Conservation (phyloP, 92 coral and sea anemone genomes). For the Zoanthus sansibaricus region DNA sequence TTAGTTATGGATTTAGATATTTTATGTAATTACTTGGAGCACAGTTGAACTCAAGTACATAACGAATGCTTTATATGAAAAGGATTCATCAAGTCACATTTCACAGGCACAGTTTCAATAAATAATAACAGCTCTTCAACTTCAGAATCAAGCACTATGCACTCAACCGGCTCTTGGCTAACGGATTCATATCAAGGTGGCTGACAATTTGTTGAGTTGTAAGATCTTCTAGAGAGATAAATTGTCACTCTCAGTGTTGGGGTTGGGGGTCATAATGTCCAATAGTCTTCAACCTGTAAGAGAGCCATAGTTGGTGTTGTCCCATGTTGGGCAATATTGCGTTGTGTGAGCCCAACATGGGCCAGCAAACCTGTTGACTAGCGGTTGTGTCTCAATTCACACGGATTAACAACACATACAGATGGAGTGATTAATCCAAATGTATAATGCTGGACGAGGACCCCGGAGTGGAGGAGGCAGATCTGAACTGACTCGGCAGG, state of each 20-base stretch:
- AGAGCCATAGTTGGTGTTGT: constrained; percentile 24
- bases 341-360: constrained; percentile 40
- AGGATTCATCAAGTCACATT: no score
- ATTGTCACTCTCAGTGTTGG: background rate
- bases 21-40: no score
- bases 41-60: no score
- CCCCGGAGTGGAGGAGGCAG: constrained; percentile 41
- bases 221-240: background rate
- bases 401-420: constrained; percentile 9
- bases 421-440: constrained; percentile 23
- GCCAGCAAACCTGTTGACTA: constrained; percentile 8
- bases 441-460: constrained; percentile 42
- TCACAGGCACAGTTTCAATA: no score
- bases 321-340: constrained; percentile 9
- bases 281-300: constrained; percentile 45
- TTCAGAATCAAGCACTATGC: no score
- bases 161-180: no score
- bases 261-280: constrained; percentile 4
- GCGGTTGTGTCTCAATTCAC: constrained; percentile 2
- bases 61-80: no score
- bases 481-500: constrained; percentile 43
- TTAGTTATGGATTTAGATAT: no score
- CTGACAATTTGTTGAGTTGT: no score
- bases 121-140: no score
- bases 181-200: no score